phyloP scores from a whole-genome alignment of 1,140 invertebrate species.

The Macrotrachela quadricornifera region DNA sequence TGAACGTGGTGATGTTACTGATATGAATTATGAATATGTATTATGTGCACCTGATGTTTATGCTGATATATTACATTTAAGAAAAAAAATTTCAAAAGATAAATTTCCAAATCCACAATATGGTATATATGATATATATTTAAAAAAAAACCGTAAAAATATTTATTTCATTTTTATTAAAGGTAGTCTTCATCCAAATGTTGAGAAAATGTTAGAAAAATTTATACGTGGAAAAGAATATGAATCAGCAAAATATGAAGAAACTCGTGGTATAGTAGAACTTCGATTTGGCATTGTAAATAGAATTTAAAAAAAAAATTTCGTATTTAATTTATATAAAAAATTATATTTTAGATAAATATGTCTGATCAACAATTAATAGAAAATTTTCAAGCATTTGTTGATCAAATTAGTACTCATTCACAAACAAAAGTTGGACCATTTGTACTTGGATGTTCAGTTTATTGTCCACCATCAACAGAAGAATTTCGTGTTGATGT shows the following conservation, averaged over 20 bases:
- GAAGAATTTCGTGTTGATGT: slow-evolving; percentile 7
- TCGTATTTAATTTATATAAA: neutral
- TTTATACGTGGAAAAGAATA: neutral
- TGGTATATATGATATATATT: neutral
- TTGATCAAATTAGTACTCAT: slow-evolving; percentile 6
- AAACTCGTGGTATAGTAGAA: slow-evolving; percentile 1
- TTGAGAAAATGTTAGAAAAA: no score
- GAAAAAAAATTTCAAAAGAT: slow-evolving; percentile 8
- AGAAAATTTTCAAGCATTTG: slow-evolving; percentile 2
- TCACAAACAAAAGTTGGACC: neutral
- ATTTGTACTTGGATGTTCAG: neutral
- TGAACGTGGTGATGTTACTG: slow-evolving; percentile 5
- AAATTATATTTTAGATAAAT: neutral
- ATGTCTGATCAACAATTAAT: neutral
- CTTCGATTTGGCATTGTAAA: slow-evolving; percentile 2
- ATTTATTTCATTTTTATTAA: no score
- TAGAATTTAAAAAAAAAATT: neutral
- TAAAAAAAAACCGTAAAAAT: no score
- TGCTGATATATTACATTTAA: neutral
- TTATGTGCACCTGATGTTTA: slow-evolving; percentile 6
- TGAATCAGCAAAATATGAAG: slow-evolving; percentile 1
- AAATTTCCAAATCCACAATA: slow-evolving; percentile 2
- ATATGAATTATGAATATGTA: slow-evolving; percentile 5
- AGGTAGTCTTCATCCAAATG: no score
- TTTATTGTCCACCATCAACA: slow-evolving; percentile 4